A percentile compares a stretch with the other conserved stretches of the same genome.
Evolutionary conservation across 2,888 invertebrate genomes (phyloP).

Genomic region (Phengaris alcon): DNA sequence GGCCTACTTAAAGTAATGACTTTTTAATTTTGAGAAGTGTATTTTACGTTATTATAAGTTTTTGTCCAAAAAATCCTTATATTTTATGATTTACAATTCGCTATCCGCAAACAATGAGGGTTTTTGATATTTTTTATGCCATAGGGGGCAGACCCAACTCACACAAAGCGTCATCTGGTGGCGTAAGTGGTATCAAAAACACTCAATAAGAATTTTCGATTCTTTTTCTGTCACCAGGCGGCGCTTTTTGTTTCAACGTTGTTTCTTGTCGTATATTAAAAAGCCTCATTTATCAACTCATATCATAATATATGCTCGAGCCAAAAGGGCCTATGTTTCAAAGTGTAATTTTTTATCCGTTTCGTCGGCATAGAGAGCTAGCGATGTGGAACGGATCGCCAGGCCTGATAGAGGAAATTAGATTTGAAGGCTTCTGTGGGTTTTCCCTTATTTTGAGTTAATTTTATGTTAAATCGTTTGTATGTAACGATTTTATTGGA

Average conservation of each 20-base stretch:
- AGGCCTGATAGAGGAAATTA: not conserved
- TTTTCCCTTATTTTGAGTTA: not conserved
- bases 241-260: no score
- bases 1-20: no score
- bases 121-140: no score
- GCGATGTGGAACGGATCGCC: slow-evolving; percentile 2
- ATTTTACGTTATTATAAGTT: no score
- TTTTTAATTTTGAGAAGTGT: no score
- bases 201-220: no score
- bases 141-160: no score
- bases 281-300: not conserved
- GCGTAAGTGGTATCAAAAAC: no score
- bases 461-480: not conserved
- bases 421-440: not conserved
- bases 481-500: not conserved
- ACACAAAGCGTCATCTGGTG: no score
- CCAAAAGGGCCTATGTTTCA: not conserved
- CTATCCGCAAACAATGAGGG: not conserved
- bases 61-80: no score
- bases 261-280: no score
- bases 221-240: no score
- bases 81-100: not conserved
- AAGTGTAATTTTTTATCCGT: slow-evolving; percentile 7
- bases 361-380: not conserved
- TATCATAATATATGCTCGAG: not conserved